Conservation (phyloP, 2,888 invertebrate genomes). For the Ptycholaimellus sp. region DNA sequence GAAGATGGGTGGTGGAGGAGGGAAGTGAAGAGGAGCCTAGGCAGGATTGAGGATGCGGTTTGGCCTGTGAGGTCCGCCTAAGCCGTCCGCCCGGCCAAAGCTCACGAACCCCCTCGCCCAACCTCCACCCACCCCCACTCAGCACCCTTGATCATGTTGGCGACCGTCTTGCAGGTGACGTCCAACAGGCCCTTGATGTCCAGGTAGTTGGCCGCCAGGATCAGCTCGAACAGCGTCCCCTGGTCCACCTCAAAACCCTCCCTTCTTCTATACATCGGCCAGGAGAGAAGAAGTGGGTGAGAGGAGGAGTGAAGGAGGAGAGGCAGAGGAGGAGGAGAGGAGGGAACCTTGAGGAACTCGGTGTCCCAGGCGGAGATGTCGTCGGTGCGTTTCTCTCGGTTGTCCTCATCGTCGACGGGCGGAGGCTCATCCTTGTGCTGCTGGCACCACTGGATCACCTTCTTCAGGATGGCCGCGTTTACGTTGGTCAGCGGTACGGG, state of each 20-base stretch:
- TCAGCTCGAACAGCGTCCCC: conserved; percentile 76
- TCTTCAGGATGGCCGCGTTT: conserved; percentile 77
- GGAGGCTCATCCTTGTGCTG: conserved; percentile 52
- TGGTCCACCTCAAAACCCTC: too few species aligned
- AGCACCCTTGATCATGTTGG: conserved; percentile 38
- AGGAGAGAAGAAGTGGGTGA: too few species aligned
- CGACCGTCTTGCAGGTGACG: conserved; percentile 70
- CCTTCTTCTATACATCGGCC: too few species aligned
- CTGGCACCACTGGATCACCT: conserved; percentile 35
- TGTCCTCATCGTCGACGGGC: conserved; percentile 80
- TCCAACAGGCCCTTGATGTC: conserved; percentile 44
- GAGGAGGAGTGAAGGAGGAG: too few species aligned
- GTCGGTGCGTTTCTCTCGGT: conserved; percentile 89
- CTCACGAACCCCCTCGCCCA: too few species aligned
- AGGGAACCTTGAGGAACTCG: conserved; percentile 94
- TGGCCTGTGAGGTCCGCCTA: too few species aligned
- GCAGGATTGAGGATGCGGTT: too few species aligned
- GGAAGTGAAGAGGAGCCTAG: too few species aligned
- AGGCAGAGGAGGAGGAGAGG: too few species aligned
- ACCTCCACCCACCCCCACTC: too few species aligned
- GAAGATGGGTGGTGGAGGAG: too few species aligned
- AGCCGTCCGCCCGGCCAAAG: too few species aligned
- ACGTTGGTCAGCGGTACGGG: conserved; percentile 88
- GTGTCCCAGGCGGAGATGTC: conserved; percentile 98
- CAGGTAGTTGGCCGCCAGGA: conserved; percentile 39